Base-by-base conservation (phyloP, 2,888 invertebrate species). In the Meiosimyza platycephala region DNA sequence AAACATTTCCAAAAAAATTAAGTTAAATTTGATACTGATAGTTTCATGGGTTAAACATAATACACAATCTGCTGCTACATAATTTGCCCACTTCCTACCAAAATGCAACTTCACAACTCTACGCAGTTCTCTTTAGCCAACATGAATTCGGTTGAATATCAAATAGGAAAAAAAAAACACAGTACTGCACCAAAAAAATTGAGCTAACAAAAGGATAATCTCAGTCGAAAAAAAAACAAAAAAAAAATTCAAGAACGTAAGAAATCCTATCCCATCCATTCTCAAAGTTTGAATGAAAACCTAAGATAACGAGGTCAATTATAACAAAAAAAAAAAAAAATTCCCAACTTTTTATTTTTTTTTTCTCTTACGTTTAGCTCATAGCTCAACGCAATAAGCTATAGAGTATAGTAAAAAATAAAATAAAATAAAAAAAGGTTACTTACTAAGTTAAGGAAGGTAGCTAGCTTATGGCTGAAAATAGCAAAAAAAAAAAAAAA, bases 271-370 rank as follows among this genome's bases (percentile, higher is more conserved):
- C 5, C 47, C 3, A 16, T 40, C 40, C 40, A 40, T 40, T 40
- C 9, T 40, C 40, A 13, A 11, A 47, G 63, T 47, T 63, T 47
- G 47, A 63, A 48, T 63, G 63, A 63, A 47, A 63, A 47, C 51
- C 60, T 28, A 52, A 62, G 57, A 67, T 67, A 67, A 67, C 57
- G 67, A 57, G 16, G 67, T 57, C 67, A 67, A 67, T 67, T 47
- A 57, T 54, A 50, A 63, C 5, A 40, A 40, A 40, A 40, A 40
- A 22, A 22, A n/a, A n/a, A n/a, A n/a, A n/a, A n/a, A 9, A 40
- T 3, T 40, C 40, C 40, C 9, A 9, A 40, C 40, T 40, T 40
- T 40, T 40, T 40, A 50, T 47, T 47, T 40, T 40, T 40, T 40
- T 40, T 63, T 47, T 47, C 18, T 64, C 28, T 16, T 40, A 40